phyloP scores from a whole-genome alignment of 1,140 invertebrate genomes.

The Zaprionus kolodkinae region DNA sequence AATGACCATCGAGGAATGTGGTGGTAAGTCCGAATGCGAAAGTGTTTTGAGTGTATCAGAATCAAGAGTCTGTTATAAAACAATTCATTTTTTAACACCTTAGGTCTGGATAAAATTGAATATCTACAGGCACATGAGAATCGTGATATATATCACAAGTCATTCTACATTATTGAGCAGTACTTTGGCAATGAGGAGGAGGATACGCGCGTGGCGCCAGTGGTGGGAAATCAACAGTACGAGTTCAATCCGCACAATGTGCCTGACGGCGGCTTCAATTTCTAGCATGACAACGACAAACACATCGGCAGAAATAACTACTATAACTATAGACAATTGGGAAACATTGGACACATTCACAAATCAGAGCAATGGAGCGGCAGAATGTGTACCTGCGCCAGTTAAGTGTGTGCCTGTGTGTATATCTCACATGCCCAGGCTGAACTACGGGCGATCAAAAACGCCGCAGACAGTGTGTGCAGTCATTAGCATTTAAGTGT shows the following conservation, averaged over 20 bases:
- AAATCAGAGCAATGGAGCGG: constrained; percentile 3
- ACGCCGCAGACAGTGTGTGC: constrained; percentile 35
- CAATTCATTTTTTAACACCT: constrained; percentile 17
- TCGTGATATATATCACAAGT: constrained; percentile 97
- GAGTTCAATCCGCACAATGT: constrained; percentile 89
- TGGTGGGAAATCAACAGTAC: constrained; percentile 91
- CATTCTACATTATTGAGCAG: constrained; percentile 98
- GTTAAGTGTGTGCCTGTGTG: constrained; percentile 4
- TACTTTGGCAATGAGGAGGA: constrained; percentile 97
- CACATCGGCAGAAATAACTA: constrained; percentile 28
- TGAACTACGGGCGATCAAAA: constrained; percentile 17
- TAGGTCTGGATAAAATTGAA: constrained; percentile 98
- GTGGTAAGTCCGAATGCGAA: constrained; percentile 88
- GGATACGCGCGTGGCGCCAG: constrained; percentile 92
- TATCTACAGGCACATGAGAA: constrained; percentile 98
- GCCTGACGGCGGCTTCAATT: constrained; percentile 91
- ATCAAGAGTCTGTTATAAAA: background rate
- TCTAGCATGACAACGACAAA: constrained; percentile 85
- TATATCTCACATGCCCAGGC: constrained; percentile 33
- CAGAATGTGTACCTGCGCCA: constrained; percentile 7
- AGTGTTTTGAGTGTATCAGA: background rate
- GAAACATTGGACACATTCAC: constrained; percentile 18
- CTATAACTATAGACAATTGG: constrained; percentile 13
- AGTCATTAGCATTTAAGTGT: constrained; percentile 77
- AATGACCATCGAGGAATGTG: constrained; percentile 97